Conservation (phyloP, 2,113 vertebrate species). For the Petromus typicus region DNA sequence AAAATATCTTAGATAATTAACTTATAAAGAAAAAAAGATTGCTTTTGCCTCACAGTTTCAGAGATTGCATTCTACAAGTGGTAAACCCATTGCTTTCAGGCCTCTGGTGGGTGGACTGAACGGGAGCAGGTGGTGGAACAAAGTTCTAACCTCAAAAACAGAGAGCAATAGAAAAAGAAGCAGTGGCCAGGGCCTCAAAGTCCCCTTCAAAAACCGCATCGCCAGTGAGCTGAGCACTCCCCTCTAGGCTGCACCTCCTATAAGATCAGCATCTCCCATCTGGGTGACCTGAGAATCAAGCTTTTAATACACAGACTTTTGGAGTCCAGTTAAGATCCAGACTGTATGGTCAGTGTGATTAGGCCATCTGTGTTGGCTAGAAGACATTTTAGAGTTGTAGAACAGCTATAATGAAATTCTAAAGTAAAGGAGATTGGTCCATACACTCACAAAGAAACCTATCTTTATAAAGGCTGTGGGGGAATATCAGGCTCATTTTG, state of each 20-base stretch:
- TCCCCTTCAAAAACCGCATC: neutral
- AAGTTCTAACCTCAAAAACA: neutral
- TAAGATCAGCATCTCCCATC: neutral
- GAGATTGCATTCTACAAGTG: neutral
- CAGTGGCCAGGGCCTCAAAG: neutral
- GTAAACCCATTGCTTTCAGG: neutral
- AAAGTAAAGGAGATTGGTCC: neutral
- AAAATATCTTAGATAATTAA: neutral
- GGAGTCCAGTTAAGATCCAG: too few relatives aligned
- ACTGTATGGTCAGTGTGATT: neutral
- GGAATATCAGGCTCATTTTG: neutral
- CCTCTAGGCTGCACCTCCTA: neutral
- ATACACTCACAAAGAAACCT: neutral
- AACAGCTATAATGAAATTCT: neutral
- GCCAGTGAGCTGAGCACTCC: neutral
- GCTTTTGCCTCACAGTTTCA: neutral
- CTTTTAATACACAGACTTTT: neutral
- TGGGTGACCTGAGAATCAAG: neutral
- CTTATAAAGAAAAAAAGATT: neutral
- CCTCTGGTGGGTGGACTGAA: neutral
- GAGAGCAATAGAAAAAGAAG: neutral
- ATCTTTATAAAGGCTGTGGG: neutral
- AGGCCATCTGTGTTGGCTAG: neutral
- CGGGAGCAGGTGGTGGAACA: neutral
- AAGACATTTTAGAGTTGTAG: neutral